These are phyloP conservation scores for Chrysodeixis includens DNA, from an alignment of 2,888 invertebrate species.

Conservation along the genomic window DNA sequence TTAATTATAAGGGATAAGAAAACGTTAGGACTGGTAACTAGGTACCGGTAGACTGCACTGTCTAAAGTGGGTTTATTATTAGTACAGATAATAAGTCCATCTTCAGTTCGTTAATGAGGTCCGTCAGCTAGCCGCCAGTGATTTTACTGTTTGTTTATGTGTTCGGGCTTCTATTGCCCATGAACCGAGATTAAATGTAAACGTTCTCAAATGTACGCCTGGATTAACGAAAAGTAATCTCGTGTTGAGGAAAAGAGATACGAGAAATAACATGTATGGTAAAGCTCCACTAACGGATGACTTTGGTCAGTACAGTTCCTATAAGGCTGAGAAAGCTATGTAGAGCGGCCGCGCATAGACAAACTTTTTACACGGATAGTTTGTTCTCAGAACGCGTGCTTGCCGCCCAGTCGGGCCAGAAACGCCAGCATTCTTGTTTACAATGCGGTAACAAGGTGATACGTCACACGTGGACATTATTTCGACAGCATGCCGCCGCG, in stretches of 20 bases:
- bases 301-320: conserved; percentile 22
- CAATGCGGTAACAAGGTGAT: conserved; percentile 24
- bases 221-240: conserved; percentile 13
- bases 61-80: conserved; percentile 53
- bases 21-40: conserved; percentile 27
- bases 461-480: conserved; percentile 29
- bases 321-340: conserved; percentile 26
- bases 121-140: conserved; percentile 30
- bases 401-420: conserved; percentile 24
- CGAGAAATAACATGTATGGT: neutral
- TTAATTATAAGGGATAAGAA: conserved; percentile 35
- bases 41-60: conserved; percentile 27
- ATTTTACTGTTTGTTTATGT: conserved; percentile 50
- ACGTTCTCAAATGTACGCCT: conserved; percentile 21
- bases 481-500: conserved; percentile 27
- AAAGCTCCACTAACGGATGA: conserved; percentile 20
- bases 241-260: neutral
- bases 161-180: conserved; percentile 32
- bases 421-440: conserved; percentile 41
- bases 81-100: conserved; percentile 56
- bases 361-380: conserved; percentile 37
- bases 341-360: conserved; percentile 12
- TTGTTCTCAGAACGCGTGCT: conserved; percentile 35
- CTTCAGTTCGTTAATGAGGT: conserved; percentile 53
- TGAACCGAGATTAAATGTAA: conserved; percentile 38